Evolutionary conservation across 2,797 vertebrate genomes (phyloP).

Genomic region (Anisognathus igniventris): DNA sequence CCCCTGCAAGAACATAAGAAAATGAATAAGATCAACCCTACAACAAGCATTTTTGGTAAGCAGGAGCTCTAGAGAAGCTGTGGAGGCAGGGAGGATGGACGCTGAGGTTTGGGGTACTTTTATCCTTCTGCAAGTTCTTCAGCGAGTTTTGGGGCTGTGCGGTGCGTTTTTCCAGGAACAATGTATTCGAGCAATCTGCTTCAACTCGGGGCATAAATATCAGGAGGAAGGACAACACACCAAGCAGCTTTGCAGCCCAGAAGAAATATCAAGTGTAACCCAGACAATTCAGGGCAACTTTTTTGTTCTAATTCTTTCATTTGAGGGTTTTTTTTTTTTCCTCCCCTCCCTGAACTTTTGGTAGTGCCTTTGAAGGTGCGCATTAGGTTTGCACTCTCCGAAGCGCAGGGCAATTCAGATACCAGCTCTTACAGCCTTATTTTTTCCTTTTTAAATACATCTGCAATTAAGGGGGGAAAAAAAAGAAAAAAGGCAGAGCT

Average conservation of each 20-base stretch:
- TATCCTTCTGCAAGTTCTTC: slow-evolving; percentile 29
- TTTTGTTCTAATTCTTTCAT: background rate
- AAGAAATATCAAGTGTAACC: background rate
- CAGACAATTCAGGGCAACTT: background rate
- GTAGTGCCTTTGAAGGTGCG: background rate
- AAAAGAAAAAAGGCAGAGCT: background rate
- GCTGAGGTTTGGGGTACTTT: background rate
- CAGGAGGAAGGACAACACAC: background rate
- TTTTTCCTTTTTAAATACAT: background rate
- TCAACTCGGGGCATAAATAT: background rate
- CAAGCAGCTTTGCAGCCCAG: background rate
- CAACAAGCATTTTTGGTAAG: background rate
- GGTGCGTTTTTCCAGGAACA: slow-evolving; percentile 49
- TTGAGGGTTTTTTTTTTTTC: background rate
- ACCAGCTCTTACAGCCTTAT: background rate
- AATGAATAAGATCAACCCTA: background rate
- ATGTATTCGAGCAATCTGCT: slow-evolving; percentile 40
- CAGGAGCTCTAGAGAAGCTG: background rate
- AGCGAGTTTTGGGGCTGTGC: background rate
- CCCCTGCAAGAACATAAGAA: background rate
- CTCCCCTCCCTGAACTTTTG: slow-evolving; percentile 21
- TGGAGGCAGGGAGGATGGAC: background rate
- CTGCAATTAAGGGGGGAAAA: background rate
- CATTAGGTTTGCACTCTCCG: background rate
- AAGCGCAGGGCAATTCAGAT: background rate